Percentiles rank a stretch among this genome's conserved stretches.
Conservation (phyloP, 2,888 invertebrate species). For the Petrolisthes cinctipes region DNA sequence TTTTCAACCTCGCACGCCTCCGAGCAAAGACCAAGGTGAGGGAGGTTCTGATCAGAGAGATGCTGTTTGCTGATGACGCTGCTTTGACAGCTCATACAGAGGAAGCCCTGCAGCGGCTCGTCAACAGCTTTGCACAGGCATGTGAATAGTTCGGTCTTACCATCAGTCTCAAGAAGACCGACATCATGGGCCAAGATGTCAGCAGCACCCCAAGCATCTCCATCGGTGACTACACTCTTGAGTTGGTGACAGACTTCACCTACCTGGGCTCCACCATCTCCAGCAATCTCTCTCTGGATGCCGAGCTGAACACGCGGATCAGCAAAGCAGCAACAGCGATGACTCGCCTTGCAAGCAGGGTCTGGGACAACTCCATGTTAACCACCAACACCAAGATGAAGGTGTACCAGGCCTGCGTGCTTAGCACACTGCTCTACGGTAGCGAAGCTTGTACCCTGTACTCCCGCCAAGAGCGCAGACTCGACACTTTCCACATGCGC, state of each 20-base stretch:
- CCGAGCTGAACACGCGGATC: slow-evolving; percentile 16
- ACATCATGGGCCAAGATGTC: no score
- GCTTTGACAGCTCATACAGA: not conserved
- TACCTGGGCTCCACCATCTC: slow-evolving; percentile 26
- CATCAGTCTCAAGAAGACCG: slow-evolving; percentile 17
- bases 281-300: slow-evolving; percentile 8
- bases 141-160: slow-evolving; percentile 13
- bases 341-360: not conserved
- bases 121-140: slow-evolving; percentile 2
- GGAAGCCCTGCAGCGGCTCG: slow-evolving; percentile 13
- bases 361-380: not conserved
- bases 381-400: not conserved
- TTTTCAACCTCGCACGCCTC: slow-evolving; percentile 29
- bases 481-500: not conserved
- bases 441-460: not conserved
- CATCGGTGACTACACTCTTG: not conserved
- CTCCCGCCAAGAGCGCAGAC: slow-evolving; percentile 6
- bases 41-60: not conserved
- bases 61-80: slow-evolving; percentile 37
- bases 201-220: not conserved
- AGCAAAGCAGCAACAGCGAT: slow-evolving; percentile 10
- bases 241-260: slow-evolving; percentile 4
- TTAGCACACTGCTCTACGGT: not conserved
- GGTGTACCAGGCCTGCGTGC: slow-evolving; percentile 5
- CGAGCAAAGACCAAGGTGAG: slow-evolving; percentile 25